A percentile compares a stretch with the other conserved stretches of the same genome.
Conservation (phyloP, 1,140 invertebrate genomes). For the Palaemon carinicauda region DNA sequence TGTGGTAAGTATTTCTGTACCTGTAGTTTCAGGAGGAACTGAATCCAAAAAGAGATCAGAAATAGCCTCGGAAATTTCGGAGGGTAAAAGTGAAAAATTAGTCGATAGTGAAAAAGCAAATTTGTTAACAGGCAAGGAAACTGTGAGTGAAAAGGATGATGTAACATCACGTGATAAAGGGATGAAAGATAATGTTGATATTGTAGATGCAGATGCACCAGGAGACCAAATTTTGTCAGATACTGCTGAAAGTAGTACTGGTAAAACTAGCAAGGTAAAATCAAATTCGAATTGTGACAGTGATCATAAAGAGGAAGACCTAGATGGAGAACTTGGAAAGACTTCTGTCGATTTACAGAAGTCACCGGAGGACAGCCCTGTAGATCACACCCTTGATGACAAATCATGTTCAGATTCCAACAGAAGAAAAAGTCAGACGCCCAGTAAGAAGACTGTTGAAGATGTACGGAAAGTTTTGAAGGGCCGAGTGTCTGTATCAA, state of each 20-base stretch:
- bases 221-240: no score
- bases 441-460: constrained; percentile 15
- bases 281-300: constrained; percentile 6
- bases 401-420: neutral
- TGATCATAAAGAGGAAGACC: constrained; percentile 33
- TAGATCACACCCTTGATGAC: neutral
- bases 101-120: no score
- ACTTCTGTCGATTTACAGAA: constrained; percentile 15
- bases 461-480: constrained; percentile 34
- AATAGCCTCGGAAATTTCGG: no score
- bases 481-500: neutral
- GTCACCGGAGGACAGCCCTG: neutral
- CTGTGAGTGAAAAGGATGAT: no score
- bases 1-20: no score
- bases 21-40: no score
- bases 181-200: neutral
- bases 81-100: no score
- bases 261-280: neutral
- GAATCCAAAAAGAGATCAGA: no score
- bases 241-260: no score
- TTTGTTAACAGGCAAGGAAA: no score
- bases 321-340: constrained; percentile 30
- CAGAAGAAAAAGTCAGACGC: constrained; percentile 20
- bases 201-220: no score
- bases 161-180: neutral